A percentile compares a stretch with the other conserved stretches of the same genome.
Conservation (phyloP, 2,888 invertebrate species). For the Sarcophaga subvicina region DNA sequence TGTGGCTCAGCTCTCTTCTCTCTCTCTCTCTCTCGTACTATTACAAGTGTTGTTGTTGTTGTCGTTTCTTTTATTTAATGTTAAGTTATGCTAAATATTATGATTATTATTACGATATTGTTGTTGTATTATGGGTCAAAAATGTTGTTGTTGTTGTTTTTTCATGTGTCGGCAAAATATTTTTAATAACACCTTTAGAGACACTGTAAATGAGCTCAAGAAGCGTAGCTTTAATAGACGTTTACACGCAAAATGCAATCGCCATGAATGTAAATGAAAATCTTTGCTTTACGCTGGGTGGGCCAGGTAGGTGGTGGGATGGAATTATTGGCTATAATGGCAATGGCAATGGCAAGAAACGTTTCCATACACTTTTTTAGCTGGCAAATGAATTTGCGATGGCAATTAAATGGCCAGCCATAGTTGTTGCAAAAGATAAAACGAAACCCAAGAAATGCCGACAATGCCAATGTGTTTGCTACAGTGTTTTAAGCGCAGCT, state of each 20-base stretch:
- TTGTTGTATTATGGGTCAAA: neutral
- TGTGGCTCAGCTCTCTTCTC: neutral
- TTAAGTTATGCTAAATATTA: neutral
- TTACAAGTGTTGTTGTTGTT: neutral
- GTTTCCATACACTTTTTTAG: too few species aligned
- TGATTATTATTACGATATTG: neutral
- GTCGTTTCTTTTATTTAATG: neutral
- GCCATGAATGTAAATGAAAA: neutral
- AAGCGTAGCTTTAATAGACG: constrained; percentile 56
- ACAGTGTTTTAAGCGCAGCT: too few species aligned
- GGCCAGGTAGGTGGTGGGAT: too few species aligned
- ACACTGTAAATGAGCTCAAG: constrained; percentile 64
- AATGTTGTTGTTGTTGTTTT: neutral
- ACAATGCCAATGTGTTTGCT: too few species aligned
- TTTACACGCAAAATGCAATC: constrained; percentile 59
- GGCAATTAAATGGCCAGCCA: too few species aligned
- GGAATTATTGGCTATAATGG: too few species aligned
- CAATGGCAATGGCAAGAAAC: too few species aligned
- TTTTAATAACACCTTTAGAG: constrained; percentile 59
- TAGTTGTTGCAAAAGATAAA: too few species aligned
- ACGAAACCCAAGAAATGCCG: too few species aligned
- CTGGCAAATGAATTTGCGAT: too few species aligned
- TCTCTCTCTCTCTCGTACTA: too few species aligned
- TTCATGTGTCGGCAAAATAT: neutral
- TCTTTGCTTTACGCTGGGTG: too few species aligned